These are phyloP conservation scores for Sinohyriopsis cumingii DNA, from an alignment of 2,888 invertebrate genomes.

Conservation along the genomic window DNA sequence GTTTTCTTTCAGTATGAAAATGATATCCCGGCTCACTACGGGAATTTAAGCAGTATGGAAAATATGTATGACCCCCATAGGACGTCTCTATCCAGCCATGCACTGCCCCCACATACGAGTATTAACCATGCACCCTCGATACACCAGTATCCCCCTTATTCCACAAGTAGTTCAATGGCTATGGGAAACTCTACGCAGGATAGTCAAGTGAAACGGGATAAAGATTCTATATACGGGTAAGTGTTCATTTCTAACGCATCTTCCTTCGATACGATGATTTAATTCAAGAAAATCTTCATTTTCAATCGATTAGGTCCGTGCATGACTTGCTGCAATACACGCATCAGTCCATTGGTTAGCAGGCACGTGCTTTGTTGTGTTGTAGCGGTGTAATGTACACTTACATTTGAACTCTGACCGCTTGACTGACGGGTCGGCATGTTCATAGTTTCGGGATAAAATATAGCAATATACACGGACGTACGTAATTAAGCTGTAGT, in stretches of 20 bases:
- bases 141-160: conserved; percentile 61
- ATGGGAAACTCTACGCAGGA: conserved; percentile 59
- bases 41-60: conserved; percentile 50
- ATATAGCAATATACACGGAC: too few relatives aligned
- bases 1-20: conserved; percentile 62
- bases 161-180: conserved; percentile 49
- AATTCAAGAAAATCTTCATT: neutral
- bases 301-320: too few relatives aligned
- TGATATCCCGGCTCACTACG: conserved; percentile 62
- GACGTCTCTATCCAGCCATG: conserved; percentile 44
- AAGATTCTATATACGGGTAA: conserved; percentile 99
- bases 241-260: conserved; percentile 64
- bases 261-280: neutral
- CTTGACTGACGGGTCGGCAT: too few relatives aligned
- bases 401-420: too few relatives aligned
- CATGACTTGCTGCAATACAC: too few relatives aligned
- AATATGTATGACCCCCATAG: conserved; percentile 62
- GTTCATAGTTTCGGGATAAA: too few relatives aligned
- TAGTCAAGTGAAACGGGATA: conserved; percentile 85
- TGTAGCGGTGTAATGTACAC: too few relatives aligned
- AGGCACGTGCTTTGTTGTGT: too few relatives aligned
- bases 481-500: too few relatives aligned
- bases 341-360: too few relatives aligned
- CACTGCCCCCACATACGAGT: conserved; percentile 50
- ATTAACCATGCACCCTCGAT: conserved; percentile 55